Percentiles rank a stretch among this genome's conserved stretches.
These are phyloP conservation scores for Gandaritis pyraliata DNA, from an alignment of 2,888 invertebrate genomes.

Conservation along the genomic window DNA sequence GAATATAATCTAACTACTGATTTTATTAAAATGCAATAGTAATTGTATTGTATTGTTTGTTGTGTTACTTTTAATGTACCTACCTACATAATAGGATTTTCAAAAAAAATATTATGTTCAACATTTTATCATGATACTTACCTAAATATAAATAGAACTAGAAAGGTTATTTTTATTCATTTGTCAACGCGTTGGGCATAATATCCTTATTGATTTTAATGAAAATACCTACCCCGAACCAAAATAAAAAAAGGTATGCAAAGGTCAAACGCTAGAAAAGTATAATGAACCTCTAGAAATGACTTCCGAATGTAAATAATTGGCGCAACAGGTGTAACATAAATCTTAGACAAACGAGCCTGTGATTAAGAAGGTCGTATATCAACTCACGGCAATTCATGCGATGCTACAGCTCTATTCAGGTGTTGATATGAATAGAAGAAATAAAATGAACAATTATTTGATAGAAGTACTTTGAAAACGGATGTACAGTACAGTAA, in stretches of 20 bases:
- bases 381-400: conserved; percentile 72
- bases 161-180: no score
- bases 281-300: conserved; percentile 52
- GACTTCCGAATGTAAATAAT: conserved; percentile 73
- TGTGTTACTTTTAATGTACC: neutral
- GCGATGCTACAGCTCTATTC: conserved; percentile 62
- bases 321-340: conserved; percentile 79
- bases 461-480: neutral
- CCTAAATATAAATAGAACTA: no score
- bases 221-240: no score
- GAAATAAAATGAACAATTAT: conserved; percentile 1
- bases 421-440: conserved; percentile 48
- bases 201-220: no score
- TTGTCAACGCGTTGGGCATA: no score
- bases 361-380: conserved; percentile 76
- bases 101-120: no score
- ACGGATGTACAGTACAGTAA: neutral
- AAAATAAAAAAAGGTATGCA: neutral
- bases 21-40: conserved; percentile 4
- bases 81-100: no score
- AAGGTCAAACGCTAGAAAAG: conserved; percentile 7
- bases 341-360: conserved; percentile 74
- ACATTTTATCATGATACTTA: no score
- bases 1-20: conserved; percentile 4
- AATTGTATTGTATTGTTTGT: neutral